These are phyloP conservation scores for Ameiurus melas DNA, from an alignment of 2,113 vertebrate species.

Conservation along the genomic window DNA sequence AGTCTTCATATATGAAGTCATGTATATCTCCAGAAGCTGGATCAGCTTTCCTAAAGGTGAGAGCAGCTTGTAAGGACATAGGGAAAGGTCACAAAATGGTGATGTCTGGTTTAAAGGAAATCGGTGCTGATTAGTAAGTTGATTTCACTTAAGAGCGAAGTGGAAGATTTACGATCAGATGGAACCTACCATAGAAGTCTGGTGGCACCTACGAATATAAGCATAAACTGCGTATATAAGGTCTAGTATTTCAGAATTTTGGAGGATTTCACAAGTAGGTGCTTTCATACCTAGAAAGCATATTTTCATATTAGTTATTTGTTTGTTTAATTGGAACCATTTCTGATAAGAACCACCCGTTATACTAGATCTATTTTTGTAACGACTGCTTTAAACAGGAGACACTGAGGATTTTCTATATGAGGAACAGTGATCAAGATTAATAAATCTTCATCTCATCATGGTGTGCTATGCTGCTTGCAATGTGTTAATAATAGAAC, in stretches of 20 bases:
- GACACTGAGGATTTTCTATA: neutral
- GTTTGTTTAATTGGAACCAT: neutral
- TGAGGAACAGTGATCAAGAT: neutral
- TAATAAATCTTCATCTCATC: neutral
- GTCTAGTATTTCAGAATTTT: neutral
- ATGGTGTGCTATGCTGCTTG: neutral
- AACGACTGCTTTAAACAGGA: neutral
- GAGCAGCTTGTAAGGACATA: neutral
- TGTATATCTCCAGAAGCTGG: neutral
- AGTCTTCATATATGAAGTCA: no score
- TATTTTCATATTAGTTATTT: neutral
- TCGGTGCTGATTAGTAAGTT: neutral
- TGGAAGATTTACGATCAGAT: neutral
- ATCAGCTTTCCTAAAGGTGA: neutral
- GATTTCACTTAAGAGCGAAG: neutral
- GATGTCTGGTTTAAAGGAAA: neutral
- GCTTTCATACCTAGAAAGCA: slow-evolving; percentile 13
- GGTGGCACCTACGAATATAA: neutral
- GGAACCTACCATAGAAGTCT: neutral
- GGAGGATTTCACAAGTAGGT: neutral
- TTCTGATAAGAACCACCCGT: neutral
- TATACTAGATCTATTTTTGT: neutral
- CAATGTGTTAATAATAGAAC: neutral
- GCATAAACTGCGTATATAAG: neutral
- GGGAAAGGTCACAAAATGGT: neutral